These are phyloP conservation scores for Microtus richardsoni DNA, from an alignment of 2,113 vertebrate genomes.

Conservation along the genomic window DNA sequence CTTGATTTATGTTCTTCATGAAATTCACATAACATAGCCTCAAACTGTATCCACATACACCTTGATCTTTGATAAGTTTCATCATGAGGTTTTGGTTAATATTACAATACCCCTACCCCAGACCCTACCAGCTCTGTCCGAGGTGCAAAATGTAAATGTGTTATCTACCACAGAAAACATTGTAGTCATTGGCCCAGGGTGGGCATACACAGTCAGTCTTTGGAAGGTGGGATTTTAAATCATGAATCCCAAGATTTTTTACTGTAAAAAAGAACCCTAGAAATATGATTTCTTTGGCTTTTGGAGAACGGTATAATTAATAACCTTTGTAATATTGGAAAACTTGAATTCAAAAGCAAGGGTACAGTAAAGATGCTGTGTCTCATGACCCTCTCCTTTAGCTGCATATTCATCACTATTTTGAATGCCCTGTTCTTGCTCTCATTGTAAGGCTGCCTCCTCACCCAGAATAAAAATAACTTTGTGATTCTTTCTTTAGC, in stretches of 20 bases:
- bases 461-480: background rate
- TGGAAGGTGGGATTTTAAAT: slow-evolving; percentile 1
- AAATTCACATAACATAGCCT: slow-evolving; percentile 26
- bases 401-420: background rate
- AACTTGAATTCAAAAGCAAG: background rate
- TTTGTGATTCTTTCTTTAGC: background rate
- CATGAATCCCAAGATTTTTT: background rate
- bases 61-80: slow-evolving; percentile 29
- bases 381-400: background rate
- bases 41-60: slow-evolving; percentile 14
- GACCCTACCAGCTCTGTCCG: background rate
- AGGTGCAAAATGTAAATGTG: background rate
- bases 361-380: background rate
- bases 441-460: background rate
- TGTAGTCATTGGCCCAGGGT: background rate
- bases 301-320: background rate
- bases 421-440: background rate
- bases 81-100: slow-evolving; percentile 62
- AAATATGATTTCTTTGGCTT: background rate
- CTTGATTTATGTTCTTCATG: slow-evolving; percentile 27
- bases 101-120: background rate
- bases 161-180: background rate
- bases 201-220: background rate
- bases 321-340: background rate
- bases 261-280: background rate